These are phyloP conservation scores for Semibalanus balanoides DNA, from an alignment of 1,140 invertebrate genomes.

Conservation along the genomic window DNA sequence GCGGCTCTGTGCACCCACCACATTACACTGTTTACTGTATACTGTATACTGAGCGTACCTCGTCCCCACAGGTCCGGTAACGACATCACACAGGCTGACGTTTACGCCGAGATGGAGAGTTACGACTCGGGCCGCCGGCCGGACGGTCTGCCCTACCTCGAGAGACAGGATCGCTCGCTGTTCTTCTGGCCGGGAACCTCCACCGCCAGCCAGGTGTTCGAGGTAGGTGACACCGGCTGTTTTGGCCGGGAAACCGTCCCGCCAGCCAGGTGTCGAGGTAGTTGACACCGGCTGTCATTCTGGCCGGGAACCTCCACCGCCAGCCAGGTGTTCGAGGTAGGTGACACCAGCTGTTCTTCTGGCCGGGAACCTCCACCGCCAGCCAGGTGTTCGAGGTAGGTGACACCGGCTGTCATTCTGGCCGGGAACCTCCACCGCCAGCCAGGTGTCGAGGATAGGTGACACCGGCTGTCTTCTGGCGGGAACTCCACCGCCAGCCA, in stretches of 20 bases:
- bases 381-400: constrained; percentile 47
- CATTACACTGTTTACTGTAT: no score
- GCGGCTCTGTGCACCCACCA: no score
- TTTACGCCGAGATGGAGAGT: constrained; percentile 38
- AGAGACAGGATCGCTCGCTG: constrained; percentile 27
- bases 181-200: constrained; percentile 48
- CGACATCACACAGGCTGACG: constrained; percentile 40
- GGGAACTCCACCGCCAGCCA: constrained; percentile 46
- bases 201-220: constrained; percentile 47
- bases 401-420: constrained; percentile 27
- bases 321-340: constrained; percentile 46
- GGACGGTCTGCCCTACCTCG: constrained; percentile 18
- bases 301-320: constrained; percentile 48
- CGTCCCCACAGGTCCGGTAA: constrained; percentile 46
- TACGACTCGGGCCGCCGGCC: constrained; percentile 38
- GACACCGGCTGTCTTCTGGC: constrained; percentile 46
- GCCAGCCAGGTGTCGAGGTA: no score
- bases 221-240: constrained; percentile 32
- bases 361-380: constrained; percentile 46
- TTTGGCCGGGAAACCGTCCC: no score
- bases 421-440: no score
- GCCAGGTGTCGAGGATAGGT: no score
- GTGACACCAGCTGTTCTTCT: constrained; percentile 37
- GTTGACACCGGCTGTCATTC: no score
- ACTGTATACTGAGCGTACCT: no score